Conservation (phyloP, 2,888 invertebrate species). For the Gastrophysa polygoni region DNA sequence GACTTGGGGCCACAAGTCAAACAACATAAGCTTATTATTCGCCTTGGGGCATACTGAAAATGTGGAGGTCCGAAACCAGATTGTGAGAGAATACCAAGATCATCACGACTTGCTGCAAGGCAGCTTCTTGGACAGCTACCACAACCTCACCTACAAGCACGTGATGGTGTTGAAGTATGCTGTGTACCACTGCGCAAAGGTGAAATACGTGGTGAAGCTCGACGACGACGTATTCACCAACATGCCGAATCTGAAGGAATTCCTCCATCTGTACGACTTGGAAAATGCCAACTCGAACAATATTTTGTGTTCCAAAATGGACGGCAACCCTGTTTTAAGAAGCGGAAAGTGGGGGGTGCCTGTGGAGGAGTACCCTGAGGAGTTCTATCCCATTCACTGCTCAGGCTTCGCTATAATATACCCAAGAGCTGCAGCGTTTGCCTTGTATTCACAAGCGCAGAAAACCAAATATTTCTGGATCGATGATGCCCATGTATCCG, state of each 20-base stretch:
- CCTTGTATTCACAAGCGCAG: constrained; percentile 62
- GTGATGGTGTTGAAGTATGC: constrained; percentile 81
- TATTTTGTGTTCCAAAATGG: constrained; percentile 15
- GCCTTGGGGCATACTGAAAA: constrained; percentile 4
- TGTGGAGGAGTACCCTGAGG: constrained; percentile 65
- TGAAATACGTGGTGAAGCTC: constrained; percentile 68
- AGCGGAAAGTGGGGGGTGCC: constrained; percentile 73
- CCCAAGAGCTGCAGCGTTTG: constrained; percentile 53
- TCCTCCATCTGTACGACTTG: constrained; percentile 16
- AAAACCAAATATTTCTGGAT: constrained; percentile 71
- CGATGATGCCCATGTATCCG: constrained; percentile 73
- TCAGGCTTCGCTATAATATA: constrained; percentile 62
- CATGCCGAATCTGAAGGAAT: constrained; percentile 61
- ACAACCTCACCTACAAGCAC: constrained; percentile 83
- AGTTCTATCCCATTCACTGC: constrained; percentile 75
- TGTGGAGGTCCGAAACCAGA: neutral
- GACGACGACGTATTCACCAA: constrained; percentile 80
- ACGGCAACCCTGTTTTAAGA: constrained; percentile 3
- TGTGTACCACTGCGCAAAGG: constrained; percentile 68
- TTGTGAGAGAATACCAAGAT: constrained; percentile 62
- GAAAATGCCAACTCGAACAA: constrained; percentile 6
- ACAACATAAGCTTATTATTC: constrained; percentile 6
- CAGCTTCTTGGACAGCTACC: constrained; percentile 74
- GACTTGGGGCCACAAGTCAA: constrained; percentile 13
- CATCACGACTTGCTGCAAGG: constrained; percentile 77